Percentiles rank a stretch among this genome's conserved stretches.
Evolutionary conservation across 2,888 invertebrate genomes (phyloP).

Genomic region (Hetaerina titia): DNA sequence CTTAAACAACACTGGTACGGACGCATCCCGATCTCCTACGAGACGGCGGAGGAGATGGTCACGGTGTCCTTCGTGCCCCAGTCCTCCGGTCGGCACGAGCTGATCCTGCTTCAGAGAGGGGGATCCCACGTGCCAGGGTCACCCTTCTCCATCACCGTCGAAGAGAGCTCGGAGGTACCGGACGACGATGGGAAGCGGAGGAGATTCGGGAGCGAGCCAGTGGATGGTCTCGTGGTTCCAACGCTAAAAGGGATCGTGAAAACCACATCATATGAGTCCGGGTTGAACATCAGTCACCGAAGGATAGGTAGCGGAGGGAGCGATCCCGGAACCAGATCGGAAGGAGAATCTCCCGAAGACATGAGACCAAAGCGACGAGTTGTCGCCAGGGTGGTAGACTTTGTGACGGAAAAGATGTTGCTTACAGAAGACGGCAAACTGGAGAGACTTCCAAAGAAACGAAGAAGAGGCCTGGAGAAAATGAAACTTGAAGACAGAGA

Average conservation of each 20-base stretch:
- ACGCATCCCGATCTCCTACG: slow-evolving; percentile 68
- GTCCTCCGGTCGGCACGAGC: slow-evolving; percentile 80
- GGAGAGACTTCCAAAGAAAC: slow-evolving; percentile 78
- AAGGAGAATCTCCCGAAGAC: slow-evolving; percentile 69
- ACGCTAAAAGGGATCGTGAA: neutral
- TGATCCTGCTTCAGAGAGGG: slow-evolving; percentile 79
- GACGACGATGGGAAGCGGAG: neutral
- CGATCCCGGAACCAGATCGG: slow-evolving; percentile 44
- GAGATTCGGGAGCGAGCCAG: slow-evolving; percentile 5
- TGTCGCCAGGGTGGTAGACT: slow-evolving; percentile 79
- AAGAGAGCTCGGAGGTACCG: slow-evolving; percentile 71
- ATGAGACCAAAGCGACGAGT: slow-evolving; percentile 76
- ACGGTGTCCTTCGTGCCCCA: slow-evolving; percentile 78
- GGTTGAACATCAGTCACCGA: neutral
- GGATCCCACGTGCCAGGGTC: slow-evolving; percentile 81
- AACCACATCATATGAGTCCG: slow-evolving; percentile 18
- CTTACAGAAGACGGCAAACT: slow-evolving; percentile 79
- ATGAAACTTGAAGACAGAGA: slow-evolving; percentile 69
- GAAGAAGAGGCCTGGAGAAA: slow-evolving; percentile 71
- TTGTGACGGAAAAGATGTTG: slow-evolving; percentile 81
- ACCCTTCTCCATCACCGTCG: slow-evolving; percentile 79
- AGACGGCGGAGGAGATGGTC: slow-evolving; percentile 28
- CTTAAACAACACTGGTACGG: slow-evolving; percentile 45
- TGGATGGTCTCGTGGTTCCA: neutral
- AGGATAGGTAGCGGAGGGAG: slow-evolving; percentile 6